phyloP scores from a whole-genome alignment of 2,888 invertebrate species.

The Bimastos eiseni region DNA sequence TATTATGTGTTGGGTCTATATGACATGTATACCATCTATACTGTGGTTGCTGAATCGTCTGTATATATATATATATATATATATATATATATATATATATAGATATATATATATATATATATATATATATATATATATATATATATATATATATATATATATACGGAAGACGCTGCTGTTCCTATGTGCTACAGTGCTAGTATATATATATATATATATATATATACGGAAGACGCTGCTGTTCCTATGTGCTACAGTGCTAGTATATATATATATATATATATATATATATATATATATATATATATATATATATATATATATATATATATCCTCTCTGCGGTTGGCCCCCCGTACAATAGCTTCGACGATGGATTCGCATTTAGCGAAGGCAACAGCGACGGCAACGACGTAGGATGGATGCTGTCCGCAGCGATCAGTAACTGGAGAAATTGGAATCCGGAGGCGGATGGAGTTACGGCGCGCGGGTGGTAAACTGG shows the following conservation, averaged over 20 bases:
- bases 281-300: neutral
- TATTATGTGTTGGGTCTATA: neutral
- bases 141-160: conserved; percentile 23
- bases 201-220: neutral
- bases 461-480: neutral
- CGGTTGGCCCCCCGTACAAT: neutral
- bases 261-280: neutral
- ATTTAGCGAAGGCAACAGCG: neutral
- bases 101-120: conserved; percentile 17
- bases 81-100: conserved; percentile 29
- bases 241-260: neutral
- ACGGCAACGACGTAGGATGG: neutral
- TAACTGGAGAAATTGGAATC: conserved; percentile 6
- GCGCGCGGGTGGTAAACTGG: neutral
- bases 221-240: neutral
- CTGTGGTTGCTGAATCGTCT: neutral
- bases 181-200: neutral
- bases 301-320: no score
- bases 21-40: neutral
- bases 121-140: neutral
- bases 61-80: neutral
- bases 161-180: no score
- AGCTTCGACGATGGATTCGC: neutral
- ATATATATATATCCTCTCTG: neutral
- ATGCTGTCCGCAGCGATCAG: neutral